Evolutionary conservation across 2,797 vertebrate species (phyloP), one percentile per base, ranked within the genome.

Genomic region (Sus cebifrons): DNA sequence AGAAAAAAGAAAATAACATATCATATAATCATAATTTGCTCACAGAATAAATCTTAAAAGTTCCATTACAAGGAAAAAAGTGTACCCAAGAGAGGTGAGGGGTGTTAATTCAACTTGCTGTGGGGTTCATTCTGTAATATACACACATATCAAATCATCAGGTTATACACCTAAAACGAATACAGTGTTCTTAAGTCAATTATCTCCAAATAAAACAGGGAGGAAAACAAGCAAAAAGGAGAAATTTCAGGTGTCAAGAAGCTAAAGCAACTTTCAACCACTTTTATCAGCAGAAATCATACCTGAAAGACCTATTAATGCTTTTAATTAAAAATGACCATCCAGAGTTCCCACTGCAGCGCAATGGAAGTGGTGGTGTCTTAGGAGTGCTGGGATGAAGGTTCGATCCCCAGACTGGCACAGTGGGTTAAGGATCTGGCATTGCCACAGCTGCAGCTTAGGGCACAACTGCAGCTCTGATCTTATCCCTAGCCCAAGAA

Each of bases 201-300:
- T 44, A 40, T 12, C 71, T 32, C 15, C 40, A 36, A 71, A 12
- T 32, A 56, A 79, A 79, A 79, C 15, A n/a, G 49, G 52, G 3
- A 4, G 3, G 13, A 18, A 52, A 32, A 12, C 54, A 56, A 64
- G 3, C 60, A 62, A 78, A 54, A 77, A 78, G 20, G 64, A 78
- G 52, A 78, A 78, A 16, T 10, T 70, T 6, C 13, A 79, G 17
- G 11, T 44, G 29, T 94, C 65, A 58, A 27, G 36, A 93, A 73
- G 44, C 21, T 20, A 85, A 93, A 90, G 21, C 20, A 94, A 77
- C 9, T 75, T 94, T 86, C 62, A 78, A 52, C 15, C 27, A 87
- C 52, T 52, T 83, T 68, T 64, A 83, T 54, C 85, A 71, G 40
- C 27, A 88, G 58, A 96, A 95, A 93, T 81, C 73, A 93, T 1